phyloP scores from a whole-genome alignment of 2,113 vertebrate species.

The Madoqua kirkii region DNA sequence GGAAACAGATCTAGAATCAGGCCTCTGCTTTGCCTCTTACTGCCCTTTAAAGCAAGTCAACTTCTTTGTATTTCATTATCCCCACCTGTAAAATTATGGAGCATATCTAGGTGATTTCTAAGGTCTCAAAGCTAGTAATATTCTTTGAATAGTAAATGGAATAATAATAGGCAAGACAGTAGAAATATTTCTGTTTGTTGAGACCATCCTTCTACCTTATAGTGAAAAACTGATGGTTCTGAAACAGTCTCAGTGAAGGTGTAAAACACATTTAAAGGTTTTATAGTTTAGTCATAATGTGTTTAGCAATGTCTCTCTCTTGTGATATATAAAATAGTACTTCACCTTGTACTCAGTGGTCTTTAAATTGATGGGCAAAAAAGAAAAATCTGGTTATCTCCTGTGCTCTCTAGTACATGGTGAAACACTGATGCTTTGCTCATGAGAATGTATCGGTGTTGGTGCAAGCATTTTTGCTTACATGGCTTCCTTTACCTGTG shows the following conservation, averaged over 20 bases:
- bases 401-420: not conserved
- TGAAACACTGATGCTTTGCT: not conserved
- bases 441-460: not conserved
- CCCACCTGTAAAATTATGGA: not conserved
- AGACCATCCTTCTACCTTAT: not conserved
- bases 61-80: not conserved
- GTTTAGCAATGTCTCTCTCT: not conserved
- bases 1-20: not conserved
- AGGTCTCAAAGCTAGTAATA: not conserved
- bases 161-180: not conserved
- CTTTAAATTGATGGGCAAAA: not conserved
- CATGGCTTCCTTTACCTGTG: not conserved
- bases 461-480: not conserved
- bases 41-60: not conserved
- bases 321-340: not conserved
- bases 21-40: not conserved
- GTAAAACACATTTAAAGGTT: not conserved
- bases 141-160: not conserved
- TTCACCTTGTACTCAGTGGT: not conserved
- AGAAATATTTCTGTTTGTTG: not conserved
- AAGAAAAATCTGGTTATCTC: not conserved
- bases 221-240: not conserved
- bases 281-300: not conserved
- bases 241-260: not conserved
- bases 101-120: not conserved